Base-by-base conservation (phyloP, 2,888 invertebrate genomes). In the Elmis aenea region DNA sequence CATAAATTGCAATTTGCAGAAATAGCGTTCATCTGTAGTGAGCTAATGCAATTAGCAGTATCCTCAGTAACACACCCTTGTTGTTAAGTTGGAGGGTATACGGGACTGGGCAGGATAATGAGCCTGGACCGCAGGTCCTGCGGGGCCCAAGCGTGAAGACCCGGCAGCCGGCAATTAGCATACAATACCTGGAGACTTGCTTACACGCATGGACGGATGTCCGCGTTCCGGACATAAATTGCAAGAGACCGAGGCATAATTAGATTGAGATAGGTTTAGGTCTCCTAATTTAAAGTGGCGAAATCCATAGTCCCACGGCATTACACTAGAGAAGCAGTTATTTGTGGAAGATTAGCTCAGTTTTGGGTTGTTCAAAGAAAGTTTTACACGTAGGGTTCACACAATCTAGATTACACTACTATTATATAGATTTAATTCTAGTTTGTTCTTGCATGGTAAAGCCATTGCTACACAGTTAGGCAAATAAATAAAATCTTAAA, bases 1-100 rank as follows among this genome's bases (percentile, higher is more conserved):
- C n/a, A n/a, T n/a, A 57, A 57, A 57, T 54, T 54, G 47, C 54
- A 52, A 56, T 55, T 54, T 50, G 46, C 48, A 46, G 47, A 48
- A 55, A 54, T 48, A 53, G 51, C 51, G 51, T 58, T 59, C 46
- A 52, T 52, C 50, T 50, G 52, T 50, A 53, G 54, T 45, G 42
- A 50, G 54, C 48, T 58, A 59, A 61, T 55, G 59, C 54, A 61
- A 61, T 62, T 61, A 61, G 54, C 48, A 50, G 51, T 55, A 59
- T 57, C 53, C 56, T 49, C 35, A 49, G 55, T 51, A 58, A 58
- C 57, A 56, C 55, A 57, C 55, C 58, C 57, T 41, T 48, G 58
- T 54, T 57, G 55, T 57, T 58, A 55, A 54, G 55, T 55, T 52
- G 52, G 50, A 50, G 48, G 44, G 48, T 46, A 51, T 45, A 44